Percentiles rank a stretch among this genome's conserved stretches.
phyloP scores from a whole-genome alignment of 2,797 vertebrate genomes.

The Cynodonichthys magdalenae region DNA sequence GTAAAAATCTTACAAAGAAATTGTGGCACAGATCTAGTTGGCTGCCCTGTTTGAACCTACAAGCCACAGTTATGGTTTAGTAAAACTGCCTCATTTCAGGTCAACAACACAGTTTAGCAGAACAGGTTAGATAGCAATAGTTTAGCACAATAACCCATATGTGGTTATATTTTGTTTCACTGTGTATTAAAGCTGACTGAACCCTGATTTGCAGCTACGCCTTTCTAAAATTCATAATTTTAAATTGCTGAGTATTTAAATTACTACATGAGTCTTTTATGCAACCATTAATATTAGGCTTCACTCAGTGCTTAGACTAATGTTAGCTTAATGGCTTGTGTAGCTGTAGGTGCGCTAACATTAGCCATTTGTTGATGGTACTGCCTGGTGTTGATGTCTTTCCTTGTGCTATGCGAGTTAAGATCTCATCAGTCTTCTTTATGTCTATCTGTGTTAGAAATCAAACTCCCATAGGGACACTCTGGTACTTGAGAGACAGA shows the following conservation, averaged over 20 bases:
- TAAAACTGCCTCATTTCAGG: too few relatives aligned
- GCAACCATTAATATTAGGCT: constrained; percentile 13
- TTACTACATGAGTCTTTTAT: constrained; percentile 17
- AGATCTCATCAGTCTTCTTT: constrained; percentile 64
- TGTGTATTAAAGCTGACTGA: not conserved
- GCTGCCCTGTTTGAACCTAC: too few relatives aligned
- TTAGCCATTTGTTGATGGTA: constrained; percentile 43
- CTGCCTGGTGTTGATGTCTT: constrained; percentile 43
- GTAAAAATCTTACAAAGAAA: too few relatives aligned
- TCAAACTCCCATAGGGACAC: constrained; percentile 40
- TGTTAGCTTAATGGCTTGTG: constrained; percentile 37
- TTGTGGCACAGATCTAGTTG: too few relatives aligned
- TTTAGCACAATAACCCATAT: not conserved
- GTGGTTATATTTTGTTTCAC: too few relatives aligned
- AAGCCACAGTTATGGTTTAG: too few relatives aligned
- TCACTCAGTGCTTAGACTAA: constrained; percentile 12
- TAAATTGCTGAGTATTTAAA: constrained; percentile 7
- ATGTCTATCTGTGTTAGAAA: constrained; percentile 64
- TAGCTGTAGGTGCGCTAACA: constrained; percentile 46
- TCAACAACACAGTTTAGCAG: too few relatives aligned
- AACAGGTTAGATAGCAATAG: not conserved
- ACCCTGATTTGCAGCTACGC: not conserved
- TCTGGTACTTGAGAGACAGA: constrained; percentile 27
- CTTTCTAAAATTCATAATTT: not conserved
- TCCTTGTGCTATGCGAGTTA: constrained; percentile 28